phyloP scores from a whole-genome alignment of 2,888 invertebrate genomes.

The Temnothorax rugatulus region DNA sequence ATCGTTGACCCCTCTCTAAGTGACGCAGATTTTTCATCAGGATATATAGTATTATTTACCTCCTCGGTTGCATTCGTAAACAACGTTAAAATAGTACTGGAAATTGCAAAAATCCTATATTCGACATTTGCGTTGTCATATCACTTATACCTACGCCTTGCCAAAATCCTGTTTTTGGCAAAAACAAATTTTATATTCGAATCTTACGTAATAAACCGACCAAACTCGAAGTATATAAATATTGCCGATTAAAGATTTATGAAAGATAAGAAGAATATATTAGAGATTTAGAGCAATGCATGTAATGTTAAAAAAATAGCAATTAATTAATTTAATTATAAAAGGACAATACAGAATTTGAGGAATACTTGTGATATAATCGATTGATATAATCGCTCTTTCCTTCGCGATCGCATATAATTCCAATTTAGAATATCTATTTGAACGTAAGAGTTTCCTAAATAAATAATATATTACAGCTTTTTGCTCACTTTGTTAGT shows the following conservation, averaged over 20 bases:
- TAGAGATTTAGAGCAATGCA: not conserved
- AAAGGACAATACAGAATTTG: not conserved
- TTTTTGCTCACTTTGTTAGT: not conserved
- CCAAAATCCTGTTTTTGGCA: conserved; percentile 16
- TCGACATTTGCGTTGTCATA: not conserved
- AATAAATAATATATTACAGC: not conserved
- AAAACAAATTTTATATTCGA: not conserved
- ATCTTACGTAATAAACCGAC: not conserved
- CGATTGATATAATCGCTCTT: not conserved
- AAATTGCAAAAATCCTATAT: conserved; percentile 21
- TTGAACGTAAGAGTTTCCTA: not conserved
- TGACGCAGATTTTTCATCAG: not conserved
- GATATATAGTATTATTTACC: conserved; percentile 6
- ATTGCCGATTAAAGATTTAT: not conserved
- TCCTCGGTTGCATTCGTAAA: conserved; percentile 25
- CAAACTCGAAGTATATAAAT: conserved; percentile 11
- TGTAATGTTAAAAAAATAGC: not conserved
- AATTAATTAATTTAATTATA: not conserved
- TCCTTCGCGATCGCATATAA: not conserved
- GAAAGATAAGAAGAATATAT: not conserved
- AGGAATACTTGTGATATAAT: not conserved
- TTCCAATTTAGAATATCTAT: not conserved
- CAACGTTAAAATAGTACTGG: conserved; percentile 35
- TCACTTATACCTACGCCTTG: not conserved
- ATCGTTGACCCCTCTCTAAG: conserved; percentile 42